Conservation (phyloP, 2,888 invertebrate species). For the Ophion slaviceki region DNA sequence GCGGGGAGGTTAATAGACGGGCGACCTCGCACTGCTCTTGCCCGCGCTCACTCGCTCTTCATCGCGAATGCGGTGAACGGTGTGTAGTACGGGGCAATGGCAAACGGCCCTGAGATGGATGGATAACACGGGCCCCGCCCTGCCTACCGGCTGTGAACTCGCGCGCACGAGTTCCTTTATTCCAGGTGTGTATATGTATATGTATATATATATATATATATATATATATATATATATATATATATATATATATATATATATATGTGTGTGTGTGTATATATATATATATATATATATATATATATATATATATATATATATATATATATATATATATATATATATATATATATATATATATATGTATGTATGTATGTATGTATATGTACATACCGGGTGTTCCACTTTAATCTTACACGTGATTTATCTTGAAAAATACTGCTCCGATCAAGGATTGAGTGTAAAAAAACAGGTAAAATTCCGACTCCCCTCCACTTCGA, state of each 20-base stretch:
- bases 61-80: slow-evolving; percentile 67
- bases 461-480: no score
- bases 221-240: no score
- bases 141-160: slow-evolving; percentile 61
- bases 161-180: slow-evolving; percentile 54
- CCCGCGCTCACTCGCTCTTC: slow-evolving; percentile 42
- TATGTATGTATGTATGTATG: slow-evolving; percentile 6
- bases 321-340: no score
- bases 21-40: slow-evolving; percentile 63
- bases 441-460: no score
- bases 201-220: slow-evolving; percentile 41
- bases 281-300: no score
- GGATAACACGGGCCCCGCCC: slow-evolving; percentile 74
- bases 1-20: slow-evolving; percentile 72
- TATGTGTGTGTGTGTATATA: no score
- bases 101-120: slow-evolving; percentile 73
- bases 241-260: no score
- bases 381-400: slow-evolving; percentile 12
- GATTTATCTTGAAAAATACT: no score
- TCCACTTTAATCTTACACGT: no score
- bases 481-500: no score
- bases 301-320: no score
- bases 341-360: no score
- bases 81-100: slow-evolving; percentile 65
- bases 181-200: slow-evolving; percentile 38